Percentiles rank a stretch among this genome's conserved stretches.
Conservation (phyloP, 2,797 vertebrate genomes). For the Acanthornis magna region DNA sequence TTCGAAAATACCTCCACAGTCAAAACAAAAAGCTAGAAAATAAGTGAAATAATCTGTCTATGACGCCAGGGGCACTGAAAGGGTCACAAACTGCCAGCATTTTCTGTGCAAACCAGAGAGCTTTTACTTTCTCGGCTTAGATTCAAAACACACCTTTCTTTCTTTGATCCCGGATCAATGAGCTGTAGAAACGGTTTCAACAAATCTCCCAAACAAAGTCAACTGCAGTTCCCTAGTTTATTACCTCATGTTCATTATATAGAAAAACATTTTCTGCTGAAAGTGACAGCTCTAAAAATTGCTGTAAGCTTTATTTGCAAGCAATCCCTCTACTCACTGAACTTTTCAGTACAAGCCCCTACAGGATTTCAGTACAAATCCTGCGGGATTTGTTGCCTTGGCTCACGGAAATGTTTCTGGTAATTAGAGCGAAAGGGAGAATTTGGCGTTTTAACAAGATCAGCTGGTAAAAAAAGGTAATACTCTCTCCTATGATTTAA, state of each 20-base stretch:
- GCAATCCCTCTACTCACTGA: neutral
- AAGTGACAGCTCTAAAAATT: neutral
- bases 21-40: neutral
- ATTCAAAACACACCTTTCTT: slow-evolving; percentile 60
- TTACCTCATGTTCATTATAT: slow-evolving; percentile 16
- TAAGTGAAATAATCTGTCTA: neutral
- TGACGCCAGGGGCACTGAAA: neutral
- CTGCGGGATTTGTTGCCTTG: neutral
- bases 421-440: neutral
- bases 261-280: neutral
- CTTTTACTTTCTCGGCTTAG: slow-evolving; percentile 60
- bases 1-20: neutral
- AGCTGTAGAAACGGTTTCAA: slow-evolving; percentile 48
- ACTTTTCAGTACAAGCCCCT: neutral
- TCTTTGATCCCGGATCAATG: slow-evolving; percentile 57
- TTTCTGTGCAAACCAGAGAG: slow-evolving; percentile 1
- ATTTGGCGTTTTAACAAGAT: neutral
- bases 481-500: neutral
- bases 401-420: neutral
- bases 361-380: neutral
- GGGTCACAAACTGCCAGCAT: slow-evolving; percentile 7
- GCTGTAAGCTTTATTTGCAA: neutral
- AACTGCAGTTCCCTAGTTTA: neutral
- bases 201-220: slow-evolving; percentile 22
- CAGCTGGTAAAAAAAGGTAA: neutral